Conservation (phyloP, 2,888 invertebrate genomes). For the Matsumyia berberina region DNA sequence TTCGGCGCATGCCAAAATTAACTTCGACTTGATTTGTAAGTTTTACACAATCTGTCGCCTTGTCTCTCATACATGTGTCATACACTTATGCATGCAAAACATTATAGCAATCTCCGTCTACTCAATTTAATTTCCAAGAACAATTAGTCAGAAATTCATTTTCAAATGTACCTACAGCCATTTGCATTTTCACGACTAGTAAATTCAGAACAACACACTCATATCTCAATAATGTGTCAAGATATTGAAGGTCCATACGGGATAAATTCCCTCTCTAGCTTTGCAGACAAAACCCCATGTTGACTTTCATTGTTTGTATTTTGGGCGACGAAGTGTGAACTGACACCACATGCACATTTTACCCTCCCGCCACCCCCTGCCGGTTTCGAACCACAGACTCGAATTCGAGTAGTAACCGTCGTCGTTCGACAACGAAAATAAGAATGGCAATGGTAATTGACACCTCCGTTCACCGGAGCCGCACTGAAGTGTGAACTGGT, state of each 20-base stretch:
- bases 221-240: slow-evolving; percentile 46
- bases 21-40: no score
- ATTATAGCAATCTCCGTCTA: background rate
- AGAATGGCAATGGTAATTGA: slow-evolving; percentile 68
- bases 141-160: slow-evolving; percentile 29
- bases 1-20: no score
- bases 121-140: background rate
- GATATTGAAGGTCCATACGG: slow-evolving; percentile 48
- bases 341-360: slow-evolving; percentile 51
- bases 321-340: slow-evolving; percentile 73
- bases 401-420: slow-evolving; percentile 42
- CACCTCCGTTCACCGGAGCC: slow-evolving; percentile 50
- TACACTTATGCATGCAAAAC: no score
- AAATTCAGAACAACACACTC: slow-evolving; percentile 28
- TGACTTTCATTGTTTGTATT: slow-evolving; percentile 57
- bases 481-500: slow-evolving; percentile 63
- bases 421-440: slow-evolving; percentile 23
- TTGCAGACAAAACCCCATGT: slow-evolving; percentile 46
- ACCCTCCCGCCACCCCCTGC: background rate
- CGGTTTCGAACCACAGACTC: slow-evolving; percentile 26
- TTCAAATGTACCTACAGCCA: slow-evolving; percentile 22
- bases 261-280: slow-evolving; percentile 50
- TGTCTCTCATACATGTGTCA: no score
- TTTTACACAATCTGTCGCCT: no score
- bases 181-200: slow-evolving; percentile 47